Evolutionary conservation across 2,797 vertebrate species (phyloP).

Genomic region (Mus spretus): DNA sequence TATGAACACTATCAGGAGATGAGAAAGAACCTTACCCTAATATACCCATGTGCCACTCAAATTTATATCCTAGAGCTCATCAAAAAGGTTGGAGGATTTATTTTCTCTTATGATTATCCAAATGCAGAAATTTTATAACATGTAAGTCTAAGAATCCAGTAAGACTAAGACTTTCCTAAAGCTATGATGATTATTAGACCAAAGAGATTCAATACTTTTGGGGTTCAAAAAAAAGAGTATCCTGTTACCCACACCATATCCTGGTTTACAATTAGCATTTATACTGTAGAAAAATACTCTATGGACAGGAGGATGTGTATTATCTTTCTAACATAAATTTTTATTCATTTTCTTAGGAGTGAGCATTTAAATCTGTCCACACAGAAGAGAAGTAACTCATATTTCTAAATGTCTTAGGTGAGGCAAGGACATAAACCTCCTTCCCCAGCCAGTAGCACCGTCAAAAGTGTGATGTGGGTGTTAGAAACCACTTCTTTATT

Average conservation of each 20-base stretch:
- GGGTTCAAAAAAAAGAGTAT: not conserved
- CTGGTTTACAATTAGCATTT: not conserved
- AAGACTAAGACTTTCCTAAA: not conserved
- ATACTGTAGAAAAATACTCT: not conserved
- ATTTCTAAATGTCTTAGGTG: not conserved
- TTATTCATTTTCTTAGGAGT: not conserved
- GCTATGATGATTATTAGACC: not conserved
- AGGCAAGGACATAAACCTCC: not conserved
- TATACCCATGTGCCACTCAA: constrained; percentile 85
- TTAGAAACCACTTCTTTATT: not conserved
- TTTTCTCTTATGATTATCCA: constrained; percentile 70
- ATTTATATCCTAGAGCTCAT: constrained; percentile 82
- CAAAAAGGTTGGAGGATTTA: constrained; percentile 80
- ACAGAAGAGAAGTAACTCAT: not conserved
- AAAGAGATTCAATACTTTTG: not conserved
- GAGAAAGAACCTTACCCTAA: constrained; percentile 76
- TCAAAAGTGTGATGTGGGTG: not conserved
- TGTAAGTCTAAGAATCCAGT: constrained; percentile 37
- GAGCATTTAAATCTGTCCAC: not conserved
- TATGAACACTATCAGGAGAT: constrained; percentile 85
- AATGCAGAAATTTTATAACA: constrained; percentile 75
- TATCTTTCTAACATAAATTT: not conserved
- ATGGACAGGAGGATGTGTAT: not conserved
- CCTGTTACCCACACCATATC: fast-evolving
- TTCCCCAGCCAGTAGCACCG: not conserved